These are phyloP conservation scores for Syritta pipiens DNA, from an alignment of 2,888 invertebrate species.

Conservation along the genomic window DNA sequence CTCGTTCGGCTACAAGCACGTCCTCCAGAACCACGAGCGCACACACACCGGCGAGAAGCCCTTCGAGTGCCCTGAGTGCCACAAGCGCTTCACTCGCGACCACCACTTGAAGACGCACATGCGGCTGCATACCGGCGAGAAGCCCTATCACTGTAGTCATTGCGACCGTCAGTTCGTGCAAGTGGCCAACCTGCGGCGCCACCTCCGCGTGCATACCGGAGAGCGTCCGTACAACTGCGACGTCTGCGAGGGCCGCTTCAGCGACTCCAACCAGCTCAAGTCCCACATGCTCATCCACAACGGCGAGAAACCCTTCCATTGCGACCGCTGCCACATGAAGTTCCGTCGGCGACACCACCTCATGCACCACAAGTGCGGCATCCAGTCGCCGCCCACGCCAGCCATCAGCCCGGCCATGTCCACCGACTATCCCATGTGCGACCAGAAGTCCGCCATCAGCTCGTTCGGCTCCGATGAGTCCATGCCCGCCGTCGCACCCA, in stretches of 20 bases:
- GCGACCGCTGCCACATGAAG: conserved; percentile 87
- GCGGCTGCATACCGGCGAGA: conserved; percentile 94
- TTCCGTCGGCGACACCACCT: conserved; percentile 93
- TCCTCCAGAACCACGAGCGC: conserved; percentile 95
- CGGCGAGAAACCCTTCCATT: conserved; percentile 93
- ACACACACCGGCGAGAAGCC: conserved; percentile 97
- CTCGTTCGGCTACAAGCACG: conserved; percentile 96
- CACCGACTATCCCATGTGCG: conserved; percentile 74
- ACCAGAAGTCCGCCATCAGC: conserved; percentile 76
- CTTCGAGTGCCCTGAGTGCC: conserved; percentile 94
- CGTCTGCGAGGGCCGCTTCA: conserved; percentile 91
- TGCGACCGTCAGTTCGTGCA: conserved; percentile 96
- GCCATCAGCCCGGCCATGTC: conserved; percentile 76
- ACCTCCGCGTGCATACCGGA: conserved; percentile 94
- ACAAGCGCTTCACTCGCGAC: conserved; percentile 94
- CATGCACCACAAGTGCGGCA: conserved; percentile 90
- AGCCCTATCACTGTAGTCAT: conserved; percentile 94
- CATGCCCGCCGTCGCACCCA: conserved; percentile 63
- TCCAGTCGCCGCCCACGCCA: conserved; percentile 77
- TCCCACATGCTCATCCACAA: conserved; percentile 94
- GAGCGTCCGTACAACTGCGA: conserved; percentile 94
- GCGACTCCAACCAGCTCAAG: conserved; percentile 94
- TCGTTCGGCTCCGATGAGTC: conserved; percentile 77
- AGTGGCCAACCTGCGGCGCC: conserved; percentile 93
- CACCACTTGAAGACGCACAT: conserved; percentile 96